Base-by-base conservation (phyloP, 2,113 vertebrate species). In the Muscicapa adusta region DNA sequence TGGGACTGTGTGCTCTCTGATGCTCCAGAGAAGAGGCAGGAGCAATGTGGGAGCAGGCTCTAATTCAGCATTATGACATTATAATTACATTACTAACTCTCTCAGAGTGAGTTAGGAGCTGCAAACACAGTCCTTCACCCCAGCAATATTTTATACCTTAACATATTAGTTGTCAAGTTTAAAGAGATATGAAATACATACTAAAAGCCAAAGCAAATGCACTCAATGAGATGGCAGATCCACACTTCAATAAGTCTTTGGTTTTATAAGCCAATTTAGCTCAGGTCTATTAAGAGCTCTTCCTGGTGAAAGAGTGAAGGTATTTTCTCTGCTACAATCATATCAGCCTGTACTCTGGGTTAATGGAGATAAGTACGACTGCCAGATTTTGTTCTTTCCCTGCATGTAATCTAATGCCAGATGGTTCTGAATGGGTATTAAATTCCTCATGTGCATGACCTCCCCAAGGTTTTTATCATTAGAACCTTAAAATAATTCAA, bases 351-450 rank as follows among this genome's bases (percentile, higher is more conserved):
- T 78, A 66, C 94, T 93, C 89, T 93, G 65, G 89, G 93, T 95
- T 96, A 97, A 96, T 95, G 90, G 91, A 96, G 90, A 96, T 95
- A 61, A 96, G 96, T 96, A 97, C 93, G 95, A 90, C 92, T 96
- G 91, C 94, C 95, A 96, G 88, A 93, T 93, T 97, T 95, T 94
- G 72, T 87, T 95, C 86, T 96, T 96, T 94, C 73, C 36, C 82
- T 94, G 85, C 53, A 79, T 83, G 89, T 95, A 97, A 96, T 95
- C 88, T 95, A 94, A 94, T 81, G 87, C 93, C 96, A 97, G 95
- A 96, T 95, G 92, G 93, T 94, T 95, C 63, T 85, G 96, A 94
- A 95, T 92, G 82, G 80, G 90, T 88, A 92, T 96, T 95, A 97
- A 96, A 96, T 84, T 71, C 87, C 74, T 71, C 62, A 90, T 43